phyloP scores from a whole-genome alignment of 2,888 invertebrate genomes.

The Odontocerum albicorne region DNA sequence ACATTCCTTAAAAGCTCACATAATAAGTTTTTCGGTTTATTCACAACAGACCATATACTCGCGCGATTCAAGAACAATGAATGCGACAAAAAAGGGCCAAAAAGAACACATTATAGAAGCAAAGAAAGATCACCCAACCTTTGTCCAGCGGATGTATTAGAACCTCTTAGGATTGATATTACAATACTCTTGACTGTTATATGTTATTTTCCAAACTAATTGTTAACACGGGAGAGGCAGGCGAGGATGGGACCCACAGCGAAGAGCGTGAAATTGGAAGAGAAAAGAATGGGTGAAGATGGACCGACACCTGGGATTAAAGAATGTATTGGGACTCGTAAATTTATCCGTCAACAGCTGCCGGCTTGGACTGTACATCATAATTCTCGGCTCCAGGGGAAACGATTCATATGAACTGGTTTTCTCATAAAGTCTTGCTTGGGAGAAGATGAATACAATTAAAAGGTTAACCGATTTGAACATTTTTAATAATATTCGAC shows the following conservation, averaged over 20 bases:
- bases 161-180: constrained; percentile 12
- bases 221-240: constrained; percentile 17
- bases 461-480: too few species aligned
- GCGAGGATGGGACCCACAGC: constrained; percentile 31
- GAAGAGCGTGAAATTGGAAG: constrained; percentile 35
- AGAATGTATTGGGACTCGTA: constrained; percentile 30
- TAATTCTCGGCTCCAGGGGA: neutral
- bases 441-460: too few species aligned
- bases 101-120: constrained; percentile 13
- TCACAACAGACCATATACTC: constrained; percentile 6
- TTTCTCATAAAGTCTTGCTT: too few species aligned
- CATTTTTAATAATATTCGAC: too few species aligned
- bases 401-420: too few species aligned
- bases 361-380: neutral
- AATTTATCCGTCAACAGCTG: constrained; percentile 35
- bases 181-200: constrained; percentile 20
- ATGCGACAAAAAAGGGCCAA: neutral
- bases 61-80: constrained; percentile 15
- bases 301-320: constrained; percentile 30
- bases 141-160: constrained; percentile 23
- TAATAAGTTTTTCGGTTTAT: neutral
- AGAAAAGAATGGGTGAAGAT: constrained; percentile 29
- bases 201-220: constrained; percentile 29
- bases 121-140: constrained; percentile 4
- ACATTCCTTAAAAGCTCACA: constrained; percentile 5